Evolutionary conservation across 1,140 invertebrate genomes (phyloP).

Genomic region (Drosophila burlai): DNA sequence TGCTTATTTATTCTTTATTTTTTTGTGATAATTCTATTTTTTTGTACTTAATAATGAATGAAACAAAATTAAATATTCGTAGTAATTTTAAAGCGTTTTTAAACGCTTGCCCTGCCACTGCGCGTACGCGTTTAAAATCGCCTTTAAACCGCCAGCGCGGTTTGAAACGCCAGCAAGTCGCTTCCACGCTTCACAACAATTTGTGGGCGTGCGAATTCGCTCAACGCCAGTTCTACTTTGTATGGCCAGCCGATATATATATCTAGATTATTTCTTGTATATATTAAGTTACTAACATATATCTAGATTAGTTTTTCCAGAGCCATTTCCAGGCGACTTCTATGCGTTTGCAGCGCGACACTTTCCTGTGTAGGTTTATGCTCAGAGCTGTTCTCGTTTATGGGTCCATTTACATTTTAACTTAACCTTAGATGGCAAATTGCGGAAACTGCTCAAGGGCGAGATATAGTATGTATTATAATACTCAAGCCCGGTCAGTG

Average conservation of each 20-base stretch:
- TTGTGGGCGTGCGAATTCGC: conserved; percentile 43
- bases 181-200: conserved; percentile 10
- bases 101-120: background rate
- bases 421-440: conserved; percentile 70
- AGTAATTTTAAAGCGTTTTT: background rate
- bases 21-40: background rate
- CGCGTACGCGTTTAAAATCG: conserved; percentile 43
- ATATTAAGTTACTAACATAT: conserved; percentile 2
- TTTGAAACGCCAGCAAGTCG: conserved; percentile 22
- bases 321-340: conserved; percentile 21
- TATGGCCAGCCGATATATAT: conserved; percentile 40
- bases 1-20: too few species aligned
- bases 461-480: conserved; percentile 16
- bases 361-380: conserved; percentile 46
- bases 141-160: conserved; percentile 11
- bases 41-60: background rate
- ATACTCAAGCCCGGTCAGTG: conserved; percentile 12
- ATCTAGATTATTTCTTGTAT: conserved; percentile 38
- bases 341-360: conserved; percentile 28
- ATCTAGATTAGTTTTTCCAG: conserved; percentile 41
- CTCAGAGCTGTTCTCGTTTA: conserved; percentile 47
- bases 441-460: conserved; percentile 73
- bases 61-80: background rate
- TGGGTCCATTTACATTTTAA: conserved; percentile 66
- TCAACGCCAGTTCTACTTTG: conserved; percentile 31